These are phyloP conservation scores for Acanthopleura granulata DNA, from an alignment of 2,888 invertebrate species.

Conservation along the genomic window DNA sequence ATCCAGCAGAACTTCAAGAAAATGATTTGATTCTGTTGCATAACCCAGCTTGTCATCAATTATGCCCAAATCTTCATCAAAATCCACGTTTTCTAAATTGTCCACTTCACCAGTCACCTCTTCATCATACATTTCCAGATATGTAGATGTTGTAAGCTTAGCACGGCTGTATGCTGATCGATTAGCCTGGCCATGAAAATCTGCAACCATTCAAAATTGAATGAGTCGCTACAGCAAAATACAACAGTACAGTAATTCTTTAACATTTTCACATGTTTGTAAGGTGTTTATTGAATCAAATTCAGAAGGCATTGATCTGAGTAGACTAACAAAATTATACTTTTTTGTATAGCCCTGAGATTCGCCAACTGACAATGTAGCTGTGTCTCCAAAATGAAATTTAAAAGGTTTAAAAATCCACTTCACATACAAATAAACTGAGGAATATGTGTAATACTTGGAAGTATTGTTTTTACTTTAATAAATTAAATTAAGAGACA, in stretches of 20 bases:
- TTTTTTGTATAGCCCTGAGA: too few species aligned
- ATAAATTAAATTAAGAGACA: not conserved
- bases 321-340: not conserved
- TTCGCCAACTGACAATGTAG: too few species aligned
- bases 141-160: not conserved
- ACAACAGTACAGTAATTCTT: too few species aligned
- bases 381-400: too few species aligned
- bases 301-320: not conserved
- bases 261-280: too few species aligned
- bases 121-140: slow-evolving; percentile 4
- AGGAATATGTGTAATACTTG: too few species aligned
- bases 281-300: too few species aligned
- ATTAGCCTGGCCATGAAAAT: too few species aligned
- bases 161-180: too few species aligned
- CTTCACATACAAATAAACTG: too few species aligned
- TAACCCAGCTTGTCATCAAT: not conserved
- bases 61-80: not conserved
- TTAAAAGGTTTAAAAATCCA: too few species aligned
- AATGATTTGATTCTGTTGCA: not conserved
- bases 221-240: too few species aligned
- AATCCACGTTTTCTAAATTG: slow-evolving; percentile 14
- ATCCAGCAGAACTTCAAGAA: not conserved
- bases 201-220: not conserved
- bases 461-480: not conserved
- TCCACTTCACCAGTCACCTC: not conserved